Evolutionary conservation across 2,113 vertebrate genomes (phyloP).

Genomic region (Psittacus erithacus): DNA sequence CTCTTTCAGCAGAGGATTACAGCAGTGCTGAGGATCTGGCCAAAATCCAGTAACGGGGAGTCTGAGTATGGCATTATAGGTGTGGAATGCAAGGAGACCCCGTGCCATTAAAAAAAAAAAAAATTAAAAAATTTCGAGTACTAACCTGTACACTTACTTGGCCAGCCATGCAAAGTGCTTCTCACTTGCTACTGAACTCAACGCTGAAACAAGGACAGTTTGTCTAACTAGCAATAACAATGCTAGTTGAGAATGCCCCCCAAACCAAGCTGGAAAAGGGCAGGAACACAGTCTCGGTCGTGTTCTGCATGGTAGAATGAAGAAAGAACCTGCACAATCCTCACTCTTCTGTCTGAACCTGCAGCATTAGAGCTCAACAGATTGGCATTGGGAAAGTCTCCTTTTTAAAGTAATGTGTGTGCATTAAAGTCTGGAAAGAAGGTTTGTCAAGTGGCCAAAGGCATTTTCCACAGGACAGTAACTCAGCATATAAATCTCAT

Average conservation of each 20-base stretch:
- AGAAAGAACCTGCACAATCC: background rate
- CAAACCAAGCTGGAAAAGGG: background rate
- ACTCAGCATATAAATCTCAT: background rate
- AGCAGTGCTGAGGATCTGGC: constrained; percentile 49
- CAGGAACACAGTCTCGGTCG: background rate
- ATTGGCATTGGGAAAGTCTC: background rate
- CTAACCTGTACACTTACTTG: constrained; percentile 5
- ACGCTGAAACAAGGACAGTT: background rate
- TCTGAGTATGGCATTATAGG: constrained; percentile 44
- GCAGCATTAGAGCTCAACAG: background rate
- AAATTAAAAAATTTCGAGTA: background rate
- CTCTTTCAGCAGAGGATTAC: constrained; percentile 72
- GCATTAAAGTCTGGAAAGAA: background rate
- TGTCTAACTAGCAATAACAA: background rate
- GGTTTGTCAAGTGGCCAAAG: constrained; percentile 4
- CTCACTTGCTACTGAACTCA: background rate
- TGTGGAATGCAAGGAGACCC: constrained; percentile 65
- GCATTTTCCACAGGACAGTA: background rate
- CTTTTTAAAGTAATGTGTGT: background rate
- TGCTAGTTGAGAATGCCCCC: background rate
- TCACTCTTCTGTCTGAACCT: background rate
- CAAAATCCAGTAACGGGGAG: constrained; percentile 24
- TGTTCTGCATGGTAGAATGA: background rate
- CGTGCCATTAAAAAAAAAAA: background rate
- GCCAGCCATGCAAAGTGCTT: background rate